Evolutionary conservation across 2,797 vertebrate species (phyloP).

Genomic region (Acanthiza pusilla): DNA sequence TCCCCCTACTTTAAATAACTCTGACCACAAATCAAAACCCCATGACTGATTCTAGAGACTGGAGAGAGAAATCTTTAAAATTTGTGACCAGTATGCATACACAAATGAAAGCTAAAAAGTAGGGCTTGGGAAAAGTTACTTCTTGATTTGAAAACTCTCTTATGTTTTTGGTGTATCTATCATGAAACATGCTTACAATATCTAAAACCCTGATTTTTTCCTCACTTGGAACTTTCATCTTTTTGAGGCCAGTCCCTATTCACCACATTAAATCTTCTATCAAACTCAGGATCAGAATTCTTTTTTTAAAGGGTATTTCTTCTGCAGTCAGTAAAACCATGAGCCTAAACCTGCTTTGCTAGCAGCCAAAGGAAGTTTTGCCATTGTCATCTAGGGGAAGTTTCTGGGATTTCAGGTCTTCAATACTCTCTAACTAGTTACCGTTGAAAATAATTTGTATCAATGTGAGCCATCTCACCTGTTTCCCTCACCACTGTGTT

Average conservation of each 20-base stretch:
- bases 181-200: neutral
- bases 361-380: constrained; percentile 27
- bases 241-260: neutral
- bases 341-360: neutral
- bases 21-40: constrained; percentile 58
- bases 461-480: neutral
- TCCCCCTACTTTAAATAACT: constrained; percentile 61
- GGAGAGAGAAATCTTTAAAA: constrained; percentile 5
- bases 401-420: neutral
- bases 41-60: neutral
- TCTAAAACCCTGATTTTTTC: constrained; percentile 9
- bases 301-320: neutral
- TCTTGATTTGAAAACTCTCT: constrained; percentile 23
- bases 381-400: neutral
- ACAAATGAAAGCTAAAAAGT: constrained; percentile 9
- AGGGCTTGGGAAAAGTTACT: neutral
- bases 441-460: neutral
- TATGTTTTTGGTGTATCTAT: neutral
- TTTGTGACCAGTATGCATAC: neutral
- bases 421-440: neutral
- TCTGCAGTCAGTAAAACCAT: neutral
- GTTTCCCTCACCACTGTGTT: neutral
- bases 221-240: neutral
- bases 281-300: neutral
- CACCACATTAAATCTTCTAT: neutral